Base-by-base conservation (phyloP, 2,797 vertebrate genomes). In the Spinibarbus caldwelli region DNA sequence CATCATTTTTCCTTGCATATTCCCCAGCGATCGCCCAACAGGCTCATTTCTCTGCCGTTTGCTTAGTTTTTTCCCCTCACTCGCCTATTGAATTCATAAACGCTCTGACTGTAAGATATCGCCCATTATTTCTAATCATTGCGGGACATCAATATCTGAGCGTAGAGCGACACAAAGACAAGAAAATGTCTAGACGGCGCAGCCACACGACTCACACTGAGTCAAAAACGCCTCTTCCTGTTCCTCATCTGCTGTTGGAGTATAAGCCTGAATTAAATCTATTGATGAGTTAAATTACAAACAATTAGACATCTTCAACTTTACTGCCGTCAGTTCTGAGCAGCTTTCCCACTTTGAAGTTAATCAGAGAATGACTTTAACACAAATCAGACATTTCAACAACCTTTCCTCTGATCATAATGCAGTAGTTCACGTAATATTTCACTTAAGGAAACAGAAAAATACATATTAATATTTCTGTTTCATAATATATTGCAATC, bases 61-160 rank as follows among this genome's bases (percentile, higher is more conserved):
- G 45, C 59, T 43, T 68, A 31, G 26, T 43, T 45, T n/a, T 21
- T 84, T 78, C 49, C 81, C 47, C 31, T 26, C 21, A 4, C 54
- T 49, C 10, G n/a, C 29, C 47, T 90, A 88, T 89, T 89, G 90
- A 91, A 89, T 66, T 89, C 89, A 75, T 87, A 89, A 89, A 90
- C 78, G 70, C 89, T 91, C 86, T 43, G 77, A 91, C 88, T 9
- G 79, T 45, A 62, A 89, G 85, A 88, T 88, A 86, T 73, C 66
- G 52, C 82, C 84, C 86, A 76, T 89, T 88, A 92, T 91, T 88
- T 89, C 81, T 88, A 91, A 93, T 92, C 87, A 2, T 90, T 92
- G 85, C 23, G 9, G 79, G 45, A 47, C 82, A 78, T 87, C 79
- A n/a, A 84, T 89, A 72, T 45, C 64, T 21, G 41, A 81, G 41